Percentiles rank a stretch among this genome's conserved stretches.
Conservation (phyloP, 2,888 invertebrate species). For the Enchytraeus crypticus region DNA sequence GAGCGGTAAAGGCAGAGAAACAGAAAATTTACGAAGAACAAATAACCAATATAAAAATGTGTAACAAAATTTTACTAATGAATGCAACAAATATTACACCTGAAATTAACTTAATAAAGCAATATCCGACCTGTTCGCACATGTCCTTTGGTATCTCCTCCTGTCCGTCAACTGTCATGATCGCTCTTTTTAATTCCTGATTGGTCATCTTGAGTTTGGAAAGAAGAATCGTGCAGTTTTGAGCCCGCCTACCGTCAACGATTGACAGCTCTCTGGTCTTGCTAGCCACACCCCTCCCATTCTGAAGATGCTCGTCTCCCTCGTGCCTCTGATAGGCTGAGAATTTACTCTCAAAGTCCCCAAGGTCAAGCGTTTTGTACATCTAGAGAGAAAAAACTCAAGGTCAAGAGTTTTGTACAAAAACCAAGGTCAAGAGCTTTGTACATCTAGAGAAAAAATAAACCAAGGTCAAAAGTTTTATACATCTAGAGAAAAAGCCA, state of each 20-base stretch:
- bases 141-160: constrained; percentile 92
- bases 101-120: no score
- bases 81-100: no score
- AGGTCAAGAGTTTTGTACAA: no score
- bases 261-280: constrained; percentile 65
- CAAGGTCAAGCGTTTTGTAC: constrained; percentile 83
- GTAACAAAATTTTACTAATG: no score
- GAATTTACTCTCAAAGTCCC: constrained; percentile 82
- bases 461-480: no score
- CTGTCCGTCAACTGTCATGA: constrained; percentile 86
- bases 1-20: no score
- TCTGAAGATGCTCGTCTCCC: constrained; percentile 55
- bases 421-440: no score
- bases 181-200: constrained; percentile 84
- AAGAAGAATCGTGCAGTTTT: constrained; percentile 91
- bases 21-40: no score
- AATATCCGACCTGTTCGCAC: constrained; percentile 71
- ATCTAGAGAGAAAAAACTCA: constrained; percentile 49
- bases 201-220: constrained; percentile 89
- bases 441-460: constrained; percentile 58
- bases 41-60: no score
- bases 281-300: no score
- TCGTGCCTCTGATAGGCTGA: constrained; percentile 77
- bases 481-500: no score
- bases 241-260: constrained; percentile 87